A percentile compares a stretch with the other conserved stretches of the same genome.
These are phyloP conservation scores for Platalea minor DNA, from an alignment of 2,797 vertebrate genomes.

Conservation along the genomic window DNA sequence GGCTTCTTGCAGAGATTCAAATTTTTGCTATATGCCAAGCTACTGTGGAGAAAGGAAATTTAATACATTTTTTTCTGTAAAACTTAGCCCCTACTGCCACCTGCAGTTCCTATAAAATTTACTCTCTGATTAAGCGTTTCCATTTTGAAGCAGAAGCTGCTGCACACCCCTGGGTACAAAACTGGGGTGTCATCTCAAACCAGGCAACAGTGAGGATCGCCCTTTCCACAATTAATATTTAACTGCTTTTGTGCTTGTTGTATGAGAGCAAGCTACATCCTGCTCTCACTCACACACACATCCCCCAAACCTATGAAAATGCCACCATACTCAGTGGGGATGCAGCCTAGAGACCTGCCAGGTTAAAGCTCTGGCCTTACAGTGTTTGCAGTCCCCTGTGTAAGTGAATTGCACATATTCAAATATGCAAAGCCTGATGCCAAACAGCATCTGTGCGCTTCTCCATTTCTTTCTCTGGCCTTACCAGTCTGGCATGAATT, in stretches of 20 bases:
- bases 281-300: neutral
- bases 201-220: neutral
- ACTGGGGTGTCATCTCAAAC: neutral
- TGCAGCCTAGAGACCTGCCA: neutral
- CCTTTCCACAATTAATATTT: neutral
- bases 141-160: neutral
- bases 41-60: neutral
- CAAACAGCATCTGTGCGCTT: neutral
- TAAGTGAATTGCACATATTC: neutral
- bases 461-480: neutral
- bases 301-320: neutral
- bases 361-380: neutral
- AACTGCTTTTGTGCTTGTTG: neutral
- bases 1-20: neutral
- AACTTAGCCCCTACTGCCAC: constrained; percentile 52
- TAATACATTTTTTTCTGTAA: neutral
- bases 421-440: neutral
- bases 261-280: neutral
- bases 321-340: neutral
- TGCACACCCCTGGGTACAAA: neutral
- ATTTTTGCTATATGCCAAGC: neutral
- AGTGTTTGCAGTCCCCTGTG: neutral
- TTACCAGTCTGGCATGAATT: neutral
- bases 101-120: constrained; percentile 21
- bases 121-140: neutral